Percentiles rank a stretch among this genome's conserved stretches.
Conservation (phyloP, 2,888 invertebrate genomes). For the Ectobius pallidus region DNA sequence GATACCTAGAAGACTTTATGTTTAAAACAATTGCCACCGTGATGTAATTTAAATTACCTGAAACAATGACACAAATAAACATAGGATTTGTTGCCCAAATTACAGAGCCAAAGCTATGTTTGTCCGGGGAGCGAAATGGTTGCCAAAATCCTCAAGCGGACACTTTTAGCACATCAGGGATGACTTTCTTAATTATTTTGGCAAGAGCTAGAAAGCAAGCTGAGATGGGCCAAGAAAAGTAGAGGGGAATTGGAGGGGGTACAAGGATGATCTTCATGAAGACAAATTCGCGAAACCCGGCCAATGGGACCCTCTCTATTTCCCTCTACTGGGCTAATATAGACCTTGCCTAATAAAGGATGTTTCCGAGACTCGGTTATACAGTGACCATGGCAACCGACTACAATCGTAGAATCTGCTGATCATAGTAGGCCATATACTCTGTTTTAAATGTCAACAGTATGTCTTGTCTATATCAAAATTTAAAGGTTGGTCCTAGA, state of each 20-base stretch:
- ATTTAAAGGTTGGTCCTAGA: too few species aligned
- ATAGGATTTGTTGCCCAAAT: background rate
- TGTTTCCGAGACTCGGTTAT: too few species aligned
- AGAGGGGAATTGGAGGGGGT: slow-evolving; percentile 19
- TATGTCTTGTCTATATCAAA: too few species aligned
- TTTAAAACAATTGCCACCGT: too few species aligned
- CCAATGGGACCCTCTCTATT: slow-evolving; percentile 2
- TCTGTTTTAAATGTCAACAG: too few species aligned
- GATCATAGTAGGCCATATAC: too few species aligned
- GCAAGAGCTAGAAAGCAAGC: slow-evolving; percentile 57
- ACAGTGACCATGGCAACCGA: too few species aligned
- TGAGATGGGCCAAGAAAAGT: slow-evolving; percentile 52
- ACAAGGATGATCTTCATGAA: slow-evolving; percentile 19
- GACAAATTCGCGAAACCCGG: slow-evolving; percentile 25
- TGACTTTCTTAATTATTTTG: slow-evolving; percentile 81
- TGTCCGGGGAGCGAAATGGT: slow-evolving; percentile 47
- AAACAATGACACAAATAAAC: background rate
- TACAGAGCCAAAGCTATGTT: slow-evolving; percentile 7
- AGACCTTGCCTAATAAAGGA: slow-evolving; percentile 17
- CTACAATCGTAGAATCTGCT: too few species aligned
- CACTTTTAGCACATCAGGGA: slow-evolving; percentile 65
- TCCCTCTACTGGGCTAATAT: slow-evolving; percentile 7
- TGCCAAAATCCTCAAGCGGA: slow-evolving; percentile 54
- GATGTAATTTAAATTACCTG: background rate
- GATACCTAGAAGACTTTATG: too few species aligned